Evolutionary conservation across 92 coral and sea anemone species (phyloP).

Genomic region (Parazoanthus darwini): DNA sequence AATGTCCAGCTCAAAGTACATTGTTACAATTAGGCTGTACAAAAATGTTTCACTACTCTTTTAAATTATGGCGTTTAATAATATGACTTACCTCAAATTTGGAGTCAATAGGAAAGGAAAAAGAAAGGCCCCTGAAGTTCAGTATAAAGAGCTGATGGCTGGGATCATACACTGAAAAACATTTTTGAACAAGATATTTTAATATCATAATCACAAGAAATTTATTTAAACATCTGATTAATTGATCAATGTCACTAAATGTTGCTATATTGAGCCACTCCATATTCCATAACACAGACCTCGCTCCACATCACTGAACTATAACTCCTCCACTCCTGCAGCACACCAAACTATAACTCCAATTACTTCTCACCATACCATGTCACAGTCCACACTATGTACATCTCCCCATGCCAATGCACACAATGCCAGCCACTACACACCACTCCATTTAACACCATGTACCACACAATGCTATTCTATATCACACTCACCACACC

Average conservation of each 20-base stretch:
- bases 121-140: constrained; percentile 96
- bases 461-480: background rate
- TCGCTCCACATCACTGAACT: background rate
- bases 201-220: background rate
- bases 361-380: background rate
- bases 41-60: too few relatives aligned
- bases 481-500: background rate
- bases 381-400: background rate
- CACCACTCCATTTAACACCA: background rate
- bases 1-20: background rate
- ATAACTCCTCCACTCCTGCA: background rate
- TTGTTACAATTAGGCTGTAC: background rate
- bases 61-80: background rate
- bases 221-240: background rate
- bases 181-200: background rate
- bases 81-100: constrained; percentile 90
- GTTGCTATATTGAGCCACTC: background rate
- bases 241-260: background rate
- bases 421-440: background rate
- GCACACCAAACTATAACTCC: background rate
- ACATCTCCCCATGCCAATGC: background rate
- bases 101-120: constrained; percentile 96
- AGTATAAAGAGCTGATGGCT: constrained; percentile 92
- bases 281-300: background rate
- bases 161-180: constrained; percentile 91